A percentile compares a stretch with the other conserved stretches of the same genome.
These are phyloP conservation scores for Pharmacophagus antenor DNA, from an alignment of 2,888 invertebrate species.

Conservation along the genomic window DNA sequence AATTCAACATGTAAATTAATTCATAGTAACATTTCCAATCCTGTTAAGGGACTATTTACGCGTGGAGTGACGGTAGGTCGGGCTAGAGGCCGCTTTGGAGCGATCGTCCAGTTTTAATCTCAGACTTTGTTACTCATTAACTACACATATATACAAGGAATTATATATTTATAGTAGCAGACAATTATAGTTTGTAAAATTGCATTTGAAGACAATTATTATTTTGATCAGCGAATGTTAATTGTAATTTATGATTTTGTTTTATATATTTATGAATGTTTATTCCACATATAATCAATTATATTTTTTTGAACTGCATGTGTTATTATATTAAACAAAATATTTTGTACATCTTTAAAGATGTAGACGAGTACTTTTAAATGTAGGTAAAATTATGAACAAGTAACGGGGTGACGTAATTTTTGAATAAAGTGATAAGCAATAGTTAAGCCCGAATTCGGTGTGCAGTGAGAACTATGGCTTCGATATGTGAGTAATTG, in stretches of 20 bases:
- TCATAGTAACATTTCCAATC: background rate
- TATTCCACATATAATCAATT: too few species aligned
- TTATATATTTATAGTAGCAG: too few species aligned
- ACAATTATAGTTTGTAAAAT: too few species aligned
- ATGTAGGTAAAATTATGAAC: background rate
- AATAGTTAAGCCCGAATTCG: conserved; percentile 10
- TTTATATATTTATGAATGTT: too few species aligned
- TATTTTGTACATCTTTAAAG: too few species aligned
- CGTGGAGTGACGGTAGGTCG: background rate
- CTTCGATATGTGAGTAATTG: conserved; percentile 20
- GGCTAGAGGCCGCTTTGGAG: background rate
- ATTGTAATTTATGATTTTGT: too few species aligned
- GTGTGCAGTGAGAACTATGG: conserved; percentile 9
- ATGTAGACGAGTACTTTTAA: background rate
- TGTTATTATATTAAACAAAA: too few species aligned
- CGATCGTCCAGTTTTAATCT: background rate
- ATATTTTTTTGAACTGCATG: too few species aligned
- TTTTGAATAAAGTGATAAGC: conserved; percentile 1
- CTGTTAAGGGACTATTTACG: background rate
- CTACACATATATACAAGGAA: background rate
- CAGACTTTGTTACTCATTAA: background rate
- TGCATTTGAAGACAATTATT: too few species aligned
- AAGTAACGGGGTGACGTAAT: conserved; percentile 14
- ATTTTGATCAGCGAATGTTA: too few species aligned
- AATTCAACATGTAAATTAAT: background rate